Base-by-base conservation (phyloP, 2,797 vertebrate genomes). In the Parotocinclus haroldoi region DNA sequence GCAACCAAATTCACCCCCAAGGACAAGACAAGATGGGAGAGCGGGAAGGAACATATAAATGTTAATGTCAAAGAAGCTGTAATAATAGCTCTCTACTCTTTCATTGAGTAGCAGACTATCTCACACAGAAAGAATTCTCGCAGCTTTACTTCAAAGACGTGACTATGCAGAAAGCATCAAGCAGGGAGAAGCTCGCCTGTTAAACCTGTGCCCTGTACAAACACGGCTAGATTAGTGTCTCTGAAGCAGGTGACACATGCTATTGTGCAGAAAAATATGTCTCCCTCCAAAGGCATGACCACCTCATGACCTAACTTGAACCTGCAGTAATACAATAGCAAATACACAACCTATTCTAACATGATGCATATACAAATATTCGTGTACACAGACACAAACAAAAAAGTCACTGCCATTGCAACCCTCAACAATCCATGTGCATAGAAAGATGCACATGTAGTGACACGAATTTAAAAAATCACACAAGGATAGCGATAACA, bases 21-120 rank as follows among this genome's bases (percentile, higher is more conserved):
- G 27, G 27, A 27, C 27, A 27, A 27, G 27, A 27, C 27, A 27
- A 27, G 27, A 27, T 27, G 27, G 27, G 27, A 27, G 27, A 27
- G 27, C 27, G 27, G 27, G 27, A 58, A 58, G 76, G 54, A 46
- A 19, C 13, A 55, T 50, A 56, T 61, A 69, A 69, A 69, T 19
- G 10, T 40, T 62, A 71, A 71, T 74, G 53, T 80, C 73, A 76
- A 72, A 78, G 72, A 38, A 64, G 58, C 49, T 56, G 72, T 86
- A 89, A 89, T 89, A 84, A 89, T 81, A 88, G 86, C 84, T 53
- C 50, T 14, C 68, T 80, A 72, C 85, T 89, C 88, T 89, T 86
- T 91, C 86, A 90, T 90, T 87, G 86, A 86, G 73, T 66, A 83
- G 80, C 82, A 84, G 81, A 77, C 85, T 89, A 86, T 88, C 92